Conservation (phyloP, 2,888 invertebrate genomes). For the Cosmia pyralina region DNA sequence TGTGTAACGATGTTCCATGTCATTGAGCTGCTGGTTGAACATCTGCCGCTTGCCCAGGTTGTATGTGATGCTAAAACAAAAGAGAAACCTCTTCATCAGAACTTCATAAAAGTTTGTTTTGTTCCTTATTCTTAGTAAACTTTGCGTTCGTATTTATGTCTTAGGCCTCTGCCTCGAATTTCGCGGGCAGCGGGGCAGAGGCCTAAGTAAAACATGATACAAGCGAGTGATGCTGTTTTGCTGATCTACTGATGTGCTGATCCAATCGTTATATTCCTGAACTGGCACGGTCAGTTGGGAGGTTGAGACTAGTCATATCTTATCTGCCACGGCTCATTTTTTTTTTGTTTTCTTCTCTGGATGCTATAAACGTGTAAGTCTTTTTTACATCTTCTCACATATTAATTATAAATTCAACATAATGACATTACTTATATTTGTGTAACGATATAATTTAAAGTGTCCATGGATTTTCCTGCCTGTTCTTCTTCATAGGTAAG, state of each 20-base stretch:
- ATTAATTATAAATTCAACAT: no score
- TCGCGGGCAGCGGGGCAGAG: no score
- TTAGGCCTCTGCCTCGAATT: no score
- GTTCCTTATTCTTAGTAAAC: constrained; percentile 13
- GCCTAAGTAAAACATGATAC: constrained; percentile 11
- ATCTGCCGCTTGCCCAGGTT: constrained; percentile 93
- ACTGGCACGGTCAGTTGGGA: background rate
- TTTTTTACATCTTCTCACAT: no score
- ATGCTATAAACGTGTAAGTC: no score
- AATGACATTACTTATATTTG: no score
- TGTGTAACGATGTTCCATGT: constrained; percentile 94
- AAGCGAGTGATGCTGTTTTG: background rate
- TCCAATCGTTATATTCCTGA: background rate
- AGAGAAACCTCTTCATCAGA: background rate
- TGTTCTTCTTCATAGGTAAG: no score
- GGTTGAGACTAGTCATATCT: background rate
- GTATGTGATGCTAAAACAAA: constrained; percentile 92
- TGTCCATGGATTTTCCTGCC: no score
- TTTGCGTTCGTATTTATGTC: constrained; percentile 7
- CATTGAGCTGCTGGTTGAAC: constrained; percentile 95
- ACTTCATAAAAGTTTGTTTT: background rate
- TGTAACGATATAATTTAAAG: no score
- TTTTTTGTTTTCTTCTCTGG: background rate
- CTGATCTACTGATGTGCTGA: no score
- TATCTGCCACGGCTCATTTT: background rate